Evolutionary conservation across 2,113 vertebrate species (phyloP), one percentile per base, ranked within the genome.

Genomic region (Gobio gobio): DNA sequence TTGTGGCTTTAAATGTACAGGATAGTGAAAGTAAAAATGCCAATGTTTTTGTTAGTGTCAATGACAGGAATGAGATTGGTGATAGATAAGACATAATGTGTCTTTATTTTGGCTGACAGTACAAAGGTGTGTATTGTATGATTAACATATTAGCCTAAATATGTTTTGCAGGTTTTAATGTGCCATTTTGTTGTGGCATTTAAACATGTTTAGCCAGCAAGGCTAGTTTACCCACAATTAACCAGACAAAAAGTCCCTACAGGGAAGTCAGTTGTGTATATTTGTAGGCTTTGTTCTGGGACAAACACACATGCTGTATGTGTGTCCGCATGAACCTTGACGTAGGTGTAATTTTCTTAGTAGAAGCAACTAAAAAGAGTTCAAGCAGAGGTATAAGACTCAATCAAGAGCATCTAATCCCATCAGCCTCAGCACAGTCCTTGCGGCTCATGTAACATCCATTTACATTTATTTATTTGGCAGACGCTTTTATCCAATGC

Each of bases 391-490:
- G 78, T 63, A 20, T 63, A 61, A 63, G 78, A 47, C 78, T 79
- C 78, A 79, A 61, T 79, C 58, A 79, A 79, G 36, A 45, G 58
- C 56, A 18, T 63, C 78, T 79, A 79, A 79, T 79, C 78, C 78
- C n/a, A 63, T 79, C 78, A 79, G 78, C 78, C 36, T 43, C 78
- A 79, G 40, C 33, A 61, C 36, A 79, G 78, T 59, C n/a, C 33
- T 61, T 79, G 36, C 40, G 22, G 36, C 58, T 79, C 78, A 79
- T 63, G 58, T 79, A 63, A 79, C 78, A 63, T 61, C 58, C 58
- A 79, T 79, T 79, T 79, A 79, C 33, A 78, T 78, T 78, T 78
- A 56, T 78, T 78, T 56, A 78, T 78, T 78, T 78, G 51, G 75
- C 75, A 78, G 75, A 79, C 0, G 78, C 78, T 79, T 61, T 63